These are phyloP conservation scores for Apistogramma diplotaenia DNA, from an alignment of 2,113 vertebrate genomes.

Conservation along the genomic window DNA sequence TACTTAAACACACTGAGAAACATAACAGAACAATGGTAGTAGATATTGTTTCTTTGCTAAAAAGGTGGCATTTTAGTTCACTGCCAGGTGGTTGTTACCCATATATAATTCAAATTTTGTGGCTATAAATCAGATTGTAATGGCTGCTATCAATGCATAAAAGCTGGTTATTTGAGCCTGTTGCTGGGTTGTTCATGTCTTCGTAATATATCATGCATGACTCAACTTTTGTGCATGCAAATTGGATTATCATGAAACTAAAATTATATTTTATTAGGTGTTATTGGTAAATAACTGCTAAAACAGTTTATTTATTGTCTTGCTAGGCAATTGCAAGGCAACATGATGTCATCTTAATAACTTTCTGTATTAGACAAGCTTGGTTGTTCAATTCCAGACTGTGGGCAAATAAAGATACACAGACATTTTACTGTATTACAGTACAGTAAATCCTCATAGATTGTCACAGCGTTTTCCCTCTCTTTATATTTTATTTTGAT, in stretches of 20 bases:
- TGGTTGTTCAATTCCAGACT: background rate
- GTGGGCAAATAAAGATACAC: background rate
- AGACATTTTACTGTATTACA: background rate
- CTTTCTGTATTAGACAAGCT: background rate
- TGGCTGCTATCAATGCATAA: too few species aligned
- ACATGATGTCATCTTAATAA: background rate
- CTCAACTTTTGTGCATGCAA: background rate
- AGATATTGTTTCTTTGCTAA: background rate
- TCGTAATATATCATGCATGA: background rate
- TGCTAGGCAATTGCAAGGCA: background rate
- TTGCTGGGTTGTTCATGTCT: background rate
- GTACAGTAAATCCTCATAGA: rapidly evolving
- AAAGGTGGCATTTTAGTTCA: background rate
- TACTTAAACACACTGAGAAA: background rate
- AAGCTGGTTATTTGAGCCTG: too few species aligned
- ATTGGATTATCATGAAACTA: background rate
- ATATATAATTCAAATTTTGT: background rate
- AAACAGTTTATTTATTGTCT: background rate
- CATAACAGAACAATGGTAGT: background rate
- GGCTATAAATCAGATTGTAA: background rate
- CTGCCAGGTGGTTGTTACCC: background rate
- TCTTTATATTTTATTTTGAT: background rate
- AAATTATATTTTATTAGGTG: background rate
- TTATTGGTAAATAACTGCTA: background rate
- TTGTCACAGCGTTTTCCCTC: background rate